These are phyloP conservation scores for Leuciscus idus DNA, from an alignment of 2,113 vertebrate genomes.

Conservation along the genomic window DNA sequence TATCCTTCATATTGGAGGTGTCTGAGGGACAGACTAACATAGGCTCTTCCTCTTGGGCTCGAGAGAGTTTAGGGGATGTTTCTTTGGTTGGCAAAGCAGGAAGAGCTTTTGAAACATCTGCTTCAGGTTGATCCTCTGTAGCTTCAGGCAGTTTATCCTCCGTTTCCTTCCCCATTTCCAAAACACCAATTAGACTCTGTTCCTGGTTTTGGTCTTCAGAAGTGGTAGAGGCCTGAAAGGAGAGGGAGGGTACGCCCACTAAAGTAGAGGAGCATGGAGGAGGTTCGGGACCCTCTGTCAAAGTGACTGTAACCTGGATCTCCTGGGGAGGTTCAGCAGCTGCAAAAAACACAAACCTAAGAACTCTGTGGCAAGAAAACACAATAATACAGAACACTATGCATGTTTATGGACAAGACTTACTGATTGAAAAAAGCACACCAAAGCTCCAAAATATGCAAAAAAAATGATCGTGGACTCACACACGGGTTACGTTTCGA, in stretches of 20 bases:
- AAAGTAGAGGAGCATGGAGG: conserved; percentile 35
- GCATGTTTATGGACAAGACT: not conserved
- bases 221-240: conserved; percentile 56
- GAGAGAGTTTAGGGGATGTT: conserved; percentile 50
- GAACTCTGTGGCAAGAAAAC: not conserved
- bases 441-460: too few species aligned
- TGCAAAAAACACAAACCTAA: not conserved
- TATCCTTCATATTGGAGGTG: conserved; percentile 1
- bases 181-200: conserved; percentile 56
- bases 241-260: conserved; percentile 64
- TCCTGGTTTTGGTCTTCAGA: conserved; percentile 59
- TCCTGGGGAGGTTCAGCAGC: conserved; percentile 56
- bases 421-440: not conserved
- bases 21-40: conserved; percentile 43
- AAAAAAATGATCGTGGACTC: too few species aligned
- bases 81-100: conserved; percentile 52
- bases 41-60: conserved; percentile 27
- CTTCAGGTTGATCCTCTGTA: conserved; percentile 31
- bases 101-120: conserved; percentile 42
- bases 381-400: not conserved
- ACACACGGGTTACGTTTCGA: too few species aligned
- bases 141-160: conserved; percentile 14
- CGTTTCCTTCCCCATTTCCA: conserved; percentile 53
- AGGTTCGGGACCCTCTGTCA: conserved; percentile 48
- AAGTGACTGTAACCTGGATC: conserved; percentile 61